Evolutionary conservation across 2,113 vertebrate species (phyloP), one percentile per base, ranked within the genome.

Genomic region (Amblyopsis rosae): DNA sequence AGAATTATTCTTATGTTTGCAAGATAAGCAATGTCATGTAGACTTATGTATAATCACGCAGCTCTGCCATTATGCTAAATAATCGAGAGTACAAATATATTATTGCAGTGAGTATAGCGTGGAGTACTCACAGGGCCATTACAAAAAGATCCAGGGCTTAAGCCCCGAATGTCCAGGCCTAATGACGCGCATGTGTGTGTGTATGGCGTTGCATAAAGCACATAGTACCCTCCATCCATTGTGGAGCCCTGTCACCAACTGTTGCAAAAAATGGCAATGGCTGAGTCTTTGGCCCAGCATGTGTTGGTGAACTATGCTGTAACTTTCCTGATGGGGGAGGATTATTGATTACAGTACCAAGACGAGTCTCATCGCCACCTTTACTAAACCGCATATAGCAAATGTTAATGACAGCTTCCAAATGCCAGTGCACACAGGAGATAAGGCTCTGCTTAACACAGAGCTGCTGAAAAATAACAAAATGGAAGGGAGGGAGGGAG

Each of bases 341-440:
- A 82, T 80, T 66, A 88, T 84, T 83, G 63, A 80, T 61, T 67
- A 72, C 51, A 57, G 71, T 4, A 7, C 60, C 73, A 41, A 53
- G 46, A 75, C 53, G 46, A 69, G 55, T 80, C 74, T 78, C 76
- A 79, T 75, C 73, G 64, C 60, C 83, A 83, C 78, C 80, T 87
- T 82, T 79, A 75, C 82, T 81, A 87, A 90, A 86, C 83, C 83
- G 73, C 81, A 78, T 86, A 85, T 81, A 83, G 81, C 85, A 90
- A 86, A 89, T 88, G 87, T 87, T 90, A 91, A 90, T 87, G 87
- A 86, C 80, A 80, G 69, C 60, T 81, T 80, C 81, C 87, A 87
- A 90, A 91, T 89, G 87, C 85, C 87, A 89, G 79, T 61, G 55
- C 80, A 77, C 83, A 79, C 55, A 66, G 66, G 76, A 82, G 73